Conservation (phyloP, 2,888 invertebrate species). For the Agapostemon virescens region DNA sequence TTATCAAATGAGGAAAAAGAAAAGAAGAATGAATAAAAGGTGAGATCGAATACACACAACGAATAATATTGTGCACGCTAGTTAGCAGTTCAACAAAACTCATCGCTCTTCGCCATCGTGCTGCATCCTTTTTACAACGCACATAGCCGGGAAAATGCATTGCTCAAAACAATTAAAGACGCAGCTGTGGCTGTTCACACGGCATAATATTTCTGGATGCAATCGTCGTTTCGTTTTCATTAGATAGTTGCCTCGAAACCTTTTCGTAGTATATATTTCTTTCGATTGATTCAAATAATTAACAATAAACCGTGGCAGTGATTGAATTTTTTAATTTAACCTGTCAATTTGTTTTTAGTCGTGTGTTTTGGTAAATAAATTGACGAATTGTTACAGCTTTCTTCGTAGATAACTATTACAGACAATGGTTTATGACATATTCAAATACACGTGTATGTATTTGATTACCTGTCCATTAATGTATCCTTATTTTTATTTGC, state of each 20-base stretch:
- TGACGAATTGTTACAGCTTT: too few species aligned
- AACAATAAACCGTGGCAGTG: not conserved
- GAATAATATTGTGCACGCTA: not conserved
- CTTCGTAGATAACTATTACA: too few species aligned
- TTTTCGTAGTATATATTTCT: not conserved
- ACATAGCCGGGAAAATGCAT: not conserved
- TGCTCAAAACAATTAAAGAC: slow-evolving; percentile 2
- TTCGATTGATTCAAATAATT: not conserved
- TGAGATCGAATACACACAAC: not conserved
- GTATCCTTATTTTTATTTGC: too few species aligned
- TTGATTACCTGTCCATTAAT: too few species aligned
- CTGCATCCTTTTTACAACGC: not conserved
- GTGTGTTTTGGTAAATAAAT: too few species aligned
- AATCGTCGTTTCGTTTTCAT: not conserved
- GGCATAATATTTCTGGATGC: slow-evolving; percentile 2
- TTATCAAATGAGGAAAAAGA: not conserved
- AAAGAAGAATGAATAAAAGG: not conserved
- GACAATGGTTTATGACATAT: too few species aligned
- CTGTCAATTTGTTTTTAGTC: not conserved
- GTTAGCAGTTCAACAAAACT: not conserved
- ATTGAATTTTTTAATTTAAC: not conserved
- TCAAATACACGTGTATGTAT: too few species aligned
- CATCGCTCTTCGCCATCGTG: not conserved
- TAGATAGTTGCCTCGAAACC: not conserved
- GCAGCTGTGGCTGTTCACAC: not conserved